Percentiles rank a stretch among this genome's conserved stretches.
phyloP scores from a whole-genome alignment of 1,140 invertebrate genomes.

The Melanaphis sacchari region DNA sequence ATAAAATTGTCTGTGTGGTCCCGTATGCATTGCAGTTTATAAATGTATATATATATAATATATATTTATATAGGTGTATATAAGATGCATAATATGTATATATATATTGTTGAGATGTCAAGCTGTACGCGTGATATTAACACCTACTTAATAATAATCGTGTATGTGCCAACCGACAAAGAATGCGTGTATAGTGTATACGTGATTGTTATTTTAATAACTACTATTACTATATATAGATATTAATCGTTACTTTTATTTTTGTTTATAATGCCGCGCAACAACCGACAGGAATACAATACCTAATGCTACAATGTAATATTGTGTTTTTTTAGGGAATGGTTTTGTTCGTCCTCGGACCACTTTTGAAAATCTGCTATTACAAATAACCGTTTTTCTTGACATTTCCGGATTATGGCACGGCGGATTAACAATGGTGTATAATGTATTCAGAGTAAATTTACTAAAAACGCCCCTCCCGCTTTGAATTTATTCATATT shows the following conservation, averaged over 20 bases:
- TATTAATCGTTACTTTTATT: neutral
- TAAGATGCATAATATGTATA: neutral
- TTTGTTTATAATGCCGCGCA: neutral
- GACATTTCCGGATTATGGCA: neutral
- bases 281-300: neutral
- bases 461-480: too few species aligned
- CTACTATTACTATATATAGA: neutral
- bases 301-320: neutral
- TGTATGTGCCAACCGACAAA: conserved; percentile 37
- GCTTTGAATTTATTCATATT: too few species aligned
- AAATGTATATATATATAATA: neutral
- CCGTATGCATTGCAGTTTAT: neutral
- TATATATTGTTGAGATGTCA: conserved; percentile 29
- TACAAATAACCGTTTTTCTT: neutral
- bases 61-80: neutral
- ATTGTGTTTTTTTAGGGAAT: neutral
- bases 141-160: conserved; percentile 52
- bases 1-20: conserved; percentile 2
- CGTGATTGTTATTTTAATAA: conserved; percentile 18
- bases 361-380: neutral
- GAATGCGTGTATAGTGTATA: neutral
- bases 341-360: neutral
- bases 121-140: conserved; percentile 40
- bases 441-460: too few species aligned
- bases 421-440: too few species aligned